Evolutionary conservation across 1,140 invertebrate species (phyloP), one percentile per base, ranked within the genome.

Genomic region (Meloidogyne floridensis): DNA sequence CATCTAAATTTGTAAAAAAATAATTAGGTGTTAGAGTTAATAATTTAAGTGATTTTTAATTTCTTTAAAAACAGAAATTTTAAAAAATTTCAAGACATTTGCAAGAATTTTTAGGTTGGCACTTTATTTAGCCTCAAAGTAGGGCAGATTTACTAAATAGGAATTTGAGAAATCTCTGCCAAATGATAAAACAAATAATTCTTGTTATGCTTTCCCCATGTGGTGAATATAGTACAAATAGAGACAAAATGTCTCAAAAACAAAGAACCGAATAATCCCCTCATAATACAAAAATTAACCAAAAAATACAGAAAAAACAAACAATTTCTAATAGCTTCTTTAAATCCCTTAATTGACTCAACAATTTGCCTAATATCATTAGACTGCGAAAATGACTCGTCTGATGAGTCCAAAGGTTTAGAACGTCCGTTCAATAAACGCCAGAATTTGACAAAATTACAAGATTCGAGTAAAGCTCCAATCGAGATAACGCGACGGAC

Each of bases 271-370:
- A 47, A 47, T 13, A 83, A 43, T 32, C 32, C 32, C 32, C 32
- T 32, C 32, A 32, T 32, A 11, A 75, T 83, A 9, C 4, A 20
- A 32, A 56, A 80, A 59, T 79, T 56, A 51, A 77, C 32, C 32
- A 32, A 32, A 20, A 9, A 13, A 81, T 11, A 9, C 0, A 18
- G n/a, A 32, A 80, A 82, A 69, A 9, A 65, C 91, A 89, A 90
- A 92, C 92, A 99, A 91, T 98, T 97, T 73, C 96, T 92, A 81
- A 98, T 95, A 0, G 95, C 96, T 91, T 99, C 96, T 86, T 95
- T 94, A 91, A 99, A 99, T 47, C 96, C 96, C 84, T 92, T 92
- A 81, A 98, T 90, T 43, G 87, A 89, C 81, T 89, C 85, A 18
- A 91, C 86, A 65, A 90, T 82, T 18, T 85, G 84, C 18, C 85